These are phyloP conservation scores for Acanthaster planci DNA, from an alignment of 35 echinoderm and acorn worm genomes.

Conservation along the genomic window DNA sequence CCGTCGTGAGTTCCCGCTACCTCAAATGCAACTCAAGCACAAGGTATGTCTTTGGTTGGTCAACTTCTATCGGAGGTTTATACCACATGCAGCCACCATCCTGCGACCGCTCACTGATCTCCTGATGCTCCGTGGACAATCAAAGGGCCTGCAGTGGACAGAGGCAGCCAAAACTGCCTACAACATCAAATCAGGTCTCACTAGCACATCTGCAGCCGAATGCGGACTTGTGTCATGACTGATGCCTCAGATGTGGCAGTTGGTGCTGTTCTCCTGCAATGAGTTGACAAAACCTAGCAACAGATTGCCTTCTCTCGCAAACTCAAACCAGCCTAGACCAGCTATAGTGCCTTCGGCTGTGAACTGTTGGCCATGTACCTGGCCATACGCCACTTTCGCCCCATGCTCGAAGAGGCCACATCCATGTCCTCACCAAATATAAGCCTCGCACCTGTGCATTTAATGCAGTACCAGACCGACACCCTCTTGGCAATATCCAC, in stretches of 20 bases:
- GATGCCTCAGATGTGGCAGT: conserved; percentile 61
- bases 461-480: conserved; percentile 22
- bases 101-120: conserved; percentile 51
- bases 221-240: conserved; percentile 9
- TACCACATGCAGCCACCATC: conserved; percentile 37
- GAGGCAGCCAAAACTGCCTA: not conserved
- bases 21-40: conserved; percentile 29
- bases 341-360: conserved; percentile 60
- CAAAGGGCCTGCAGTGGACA: not conserved
- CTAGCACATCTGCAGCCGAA: conserved; percentile 33
- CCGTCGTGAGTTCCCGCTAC: conserved; percentile 23
- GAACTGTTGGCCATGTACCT: conserved; percentile 51
- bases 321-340: conserved; percentile 41
- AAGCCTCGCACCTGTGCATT: conserved; percentile 44
- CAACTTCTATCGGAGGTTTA: conserved; percentile 49
- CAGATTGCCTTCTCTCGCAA: conserved; percentile 53
- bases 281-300: conserved; percentile 1
- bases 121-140: not conserved
- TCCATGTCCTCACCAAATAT: not conserved
- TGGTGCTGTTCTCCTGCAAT: conserved; percentile 35
- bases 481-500: conserved; percentile 55
- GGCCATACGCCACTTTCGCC: conserved; percentile 39
- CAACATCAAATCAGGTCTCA: conserved; percentile 25
- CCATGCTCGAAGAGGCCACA: conserved; percentile 19
- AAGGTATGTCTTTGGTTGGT: conserved; percentile 51